Percentiles rank a stretch among this genome's conserved stretches.
phyloP scores from a whole-genome alignment of 2,888 invertebrate genomes.

The Mellilla xanthometata region DNA sequence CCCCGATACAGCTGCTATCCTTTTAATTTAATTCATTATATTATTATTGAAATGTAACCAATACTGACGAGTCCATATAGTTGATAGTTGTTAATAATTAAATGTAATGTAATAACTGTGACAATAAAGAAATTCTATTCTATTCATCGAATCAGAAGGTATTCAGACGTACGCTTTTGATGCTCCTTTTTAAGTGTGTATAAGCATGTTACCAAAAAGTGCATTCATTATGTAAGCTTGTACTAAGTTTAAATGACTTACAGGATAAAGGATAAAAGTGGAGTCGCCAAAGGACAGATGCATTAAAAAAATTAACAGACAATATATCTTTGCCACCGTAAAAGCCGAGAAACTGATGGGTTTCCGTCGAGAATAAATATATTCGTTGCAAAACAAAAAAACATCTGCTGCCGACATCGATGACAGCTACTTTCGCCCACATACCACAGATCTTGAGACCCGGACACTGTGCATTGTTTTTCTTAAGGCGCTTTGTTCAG shows the following conservation, averaged over 20 bases:
- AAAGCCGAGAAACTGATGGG: conserved; percentile 34
- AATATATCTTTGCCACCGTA: conserved; percentile 38
- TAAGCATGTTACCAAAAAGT: too few species aligned
- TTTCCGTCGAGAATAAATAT: conserved; percentile 46
- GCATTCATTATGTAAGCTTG: too few species aligned
- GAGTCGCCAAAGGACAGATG: conserved; percentile 41
- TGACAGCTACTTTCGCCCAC: conserved; percentile 70
- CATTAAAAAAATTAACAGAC: conserved; percentile 43
- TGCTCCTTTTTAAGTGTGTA: too few species aligned
- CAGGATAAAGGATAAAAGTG: conserved; percentile 21
- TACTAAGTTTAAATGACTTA: neutral
- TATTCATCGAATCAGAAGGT: too few species aligned
- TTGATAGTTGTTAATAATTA: too few species aligned
- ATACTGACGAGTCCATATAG: too few species aligned
- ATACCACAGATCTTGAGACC: conserved; percentile 50
- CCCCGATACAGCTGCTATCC: too few species aligned
- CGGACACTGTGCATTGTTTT: conserved; percentile 72
- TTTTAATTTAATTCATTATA: too few species aligned
- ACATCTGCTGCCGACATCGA: conserved; percentile 44
- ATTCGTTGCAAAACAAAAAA: conserved; percentile 61
- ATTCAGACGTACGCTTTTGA: too few species aligned
- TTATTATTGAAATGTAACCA: too few species aligned
- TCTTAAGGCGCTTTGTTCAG: conserved; percentile 65
- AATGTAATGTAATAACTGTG: too few species aligned
- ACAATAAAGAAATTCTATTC: too few species aligned